Evolutionary conservation across 2,888 invertebrate genomes (phyloP).

Genomic region (Protonemura montana): DNA sequence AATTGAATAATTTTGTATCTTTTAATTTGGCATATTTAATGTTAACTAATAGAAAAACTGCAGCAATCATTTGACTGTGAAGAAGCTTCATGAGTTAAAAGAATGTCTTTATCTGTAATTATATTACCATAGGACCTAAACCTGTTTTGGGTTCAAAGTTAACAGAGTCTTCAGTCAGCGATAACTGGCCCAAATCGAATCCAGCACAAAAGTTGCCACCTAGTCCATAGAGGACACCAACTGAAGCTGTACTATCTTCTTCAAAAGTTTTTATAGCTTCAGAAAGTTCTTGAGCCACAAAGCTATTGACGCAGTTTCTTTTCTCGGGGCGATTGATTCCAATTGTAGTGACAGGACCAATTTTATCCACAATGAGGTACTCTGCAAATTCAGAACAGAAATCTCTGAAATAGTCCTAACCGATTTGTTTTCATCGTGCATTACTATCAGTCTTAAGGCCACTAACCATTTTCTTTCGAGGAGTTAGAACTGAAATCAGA

Average conservation of each 20-base stretch:
- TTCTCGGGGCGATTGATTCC: conserved; percentile 87
- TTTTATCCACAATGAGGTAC: conserved; percentile 65
- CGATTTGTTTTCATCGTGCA: not conserved
- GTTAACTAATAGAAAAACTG: not conserved
- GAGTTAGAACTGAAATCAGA: not conserved
- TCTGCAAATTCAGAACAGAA: not conserved
- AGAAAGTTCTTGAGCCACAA: conserved; percentile 72
- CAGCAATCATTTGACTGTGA: not conserved
- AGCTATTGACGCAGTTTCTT: conserved; percentile 81
- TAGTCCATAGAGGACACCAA: conserved; percentile 84
- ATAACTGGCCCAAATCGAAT: conserved; percentile 82
- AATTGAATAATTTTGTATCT: not conserved
- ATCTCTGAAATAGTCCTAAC: too few species aligned
- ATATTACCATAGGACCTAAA: conserved; percentile 63
- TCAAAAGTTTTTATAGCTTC: conserved; percentile 83
- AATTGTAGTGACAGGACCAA: conserved; percentile 74
- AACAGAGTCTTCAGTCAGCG: conserved; percentile 53
- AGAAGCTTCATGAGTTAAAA: not conserved
- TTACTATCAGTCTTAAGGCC: not conserved
- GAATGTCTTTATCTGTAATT: not conserved
- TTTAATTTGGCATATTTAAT: too few species aligned
- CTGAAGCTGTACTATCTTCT: conserved; percentile 71
- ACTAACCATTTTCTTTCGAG: not conserved
- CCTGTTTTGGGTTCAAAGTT: not conserved
- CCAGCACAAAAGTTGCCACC: conserved; percentile 96